Percentiles rank a stretch among this genome's conserved stretches.
Conservation (phyloP, 2,888 invertebrate genomes). For the Sepiola atlantica region DNA sequence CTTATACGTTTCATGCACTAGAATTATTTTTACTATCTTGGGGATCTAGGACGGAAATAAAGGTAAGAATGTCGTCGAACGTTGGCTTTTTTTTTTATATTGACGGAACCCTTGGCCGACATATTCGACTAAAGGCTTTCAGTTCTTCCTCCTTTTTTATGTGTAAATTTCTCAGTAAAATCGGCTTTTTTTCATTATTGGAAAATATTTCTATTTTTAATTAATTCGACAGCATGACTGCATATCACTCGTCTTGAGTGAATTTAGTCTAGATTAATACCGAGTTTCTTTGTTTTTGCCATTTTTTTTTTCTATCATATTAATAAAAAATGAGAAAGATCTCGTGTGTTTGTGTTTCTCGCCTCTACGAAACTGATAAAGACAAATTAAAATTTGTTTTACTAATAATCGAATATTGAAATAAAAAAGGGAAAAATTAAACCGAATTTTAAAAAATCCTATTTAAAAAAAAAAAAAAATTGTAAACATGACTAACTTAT, state of each 20-base stretch:
- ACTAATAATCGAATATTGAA: too few relatives aligned
- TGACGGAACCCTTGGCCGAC: background rate
- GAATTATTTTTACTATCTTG: background rate
- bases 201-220: background rate
- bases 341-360: too few relatives aligned
- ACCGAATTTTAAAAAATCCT: too few relatives aligned
- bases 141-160: background rate
- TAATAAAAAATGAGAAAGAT: too few relatives aligned
- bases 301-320: background rate
- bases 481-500: too few relatives aligned
- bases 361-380: too few relatives aligned
- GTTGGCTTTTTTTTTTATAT: too few relatives aligned
- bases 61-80: background rate
- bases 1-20: background rate
- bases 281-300: slow-evolving; percentile 19
- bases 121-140: background rate
- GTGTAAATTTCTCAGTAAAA: background rate
- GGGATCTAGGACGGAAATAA: background rate
- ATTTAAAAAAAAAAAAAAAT: too few relatives aligned
- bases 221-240: background rate
- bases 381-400: too few relatives aligned
- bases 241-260: background rate
- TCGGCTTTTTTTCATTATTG: background rate
- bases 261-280: background rate
- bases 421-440: too few relatives aligned